A percentile compares a stretch with the other conserved stretches of the same genome.
phyloP scores from a whole-genome alignment of 1,140 invertebrate species.

The Neoseiulus cucumeris region DNA sequence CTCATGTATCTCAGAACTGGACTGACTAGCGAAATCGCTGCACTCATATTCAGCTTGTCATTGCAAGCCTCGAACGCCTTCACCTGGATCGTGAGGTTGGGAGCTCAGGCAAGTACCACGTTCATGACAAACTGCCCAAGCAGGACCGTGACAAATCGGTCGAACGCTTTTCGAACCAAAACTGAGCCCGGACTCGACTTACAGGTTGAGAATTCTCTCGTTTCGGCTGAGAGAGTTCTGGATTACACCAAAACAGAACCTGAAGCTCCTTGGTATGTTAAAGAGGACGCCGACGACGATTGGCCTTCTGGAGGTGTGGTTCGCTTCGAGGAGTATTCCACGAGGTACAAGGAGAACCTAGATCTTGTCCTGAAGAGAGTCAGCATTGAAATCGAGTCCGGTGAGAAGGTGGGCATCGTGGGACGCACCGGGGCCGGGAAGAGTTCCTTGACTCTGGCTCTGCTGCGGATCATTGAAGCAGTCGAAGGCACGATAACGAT shows the following conservation, averaged over 20 bases:
- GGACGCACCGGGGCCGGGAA: constrained; percentile 39
- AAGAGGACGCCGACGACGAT: constrained; percentile 21
- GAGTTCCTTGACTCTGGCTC: constrained; percentile 27
- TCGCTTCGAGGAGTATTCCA: constrained; percentile 23
- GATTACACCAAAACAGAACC: constrained; percentile 35
- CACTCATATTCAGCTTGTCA: background rate
- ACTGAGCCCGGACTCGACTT: background rate
- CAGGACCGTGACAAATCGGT: no score
- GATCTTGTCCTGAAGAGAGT: constrained; percentile 24
- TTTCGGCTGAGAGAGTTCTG: constrained; percentile 45
- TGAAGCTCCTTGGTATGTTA: background rate
- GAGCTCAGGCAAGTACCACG: background rate
- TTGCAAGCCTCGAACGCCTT: background rate
- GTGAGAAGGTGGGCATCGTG: constrained; percentile 59
- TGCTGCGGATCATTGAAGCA: constrained; percentile 53
- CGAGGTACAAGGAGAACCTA: constrained; percentile 23
- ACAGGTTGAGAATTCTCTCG: background rate
- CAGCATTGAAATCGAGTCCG: constrained; percentile 42
- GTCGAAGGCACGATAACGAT: constrained; percentile 47
- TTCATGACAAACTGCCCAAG: no score
- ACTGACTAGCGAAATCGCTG: background rate
- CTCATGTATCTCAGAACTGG: background rate
- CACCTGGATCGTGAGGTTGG: background rate
- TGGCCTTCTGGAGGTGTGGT: constrained; percentile 25
- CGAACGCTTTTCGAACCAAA: no score